Evolutionary conservation across 2,888 invertebrate genomes (phyloP), one percentile per base, ranked within the genome.

Genomic region (Anagyrus pseudococci): DNA sequence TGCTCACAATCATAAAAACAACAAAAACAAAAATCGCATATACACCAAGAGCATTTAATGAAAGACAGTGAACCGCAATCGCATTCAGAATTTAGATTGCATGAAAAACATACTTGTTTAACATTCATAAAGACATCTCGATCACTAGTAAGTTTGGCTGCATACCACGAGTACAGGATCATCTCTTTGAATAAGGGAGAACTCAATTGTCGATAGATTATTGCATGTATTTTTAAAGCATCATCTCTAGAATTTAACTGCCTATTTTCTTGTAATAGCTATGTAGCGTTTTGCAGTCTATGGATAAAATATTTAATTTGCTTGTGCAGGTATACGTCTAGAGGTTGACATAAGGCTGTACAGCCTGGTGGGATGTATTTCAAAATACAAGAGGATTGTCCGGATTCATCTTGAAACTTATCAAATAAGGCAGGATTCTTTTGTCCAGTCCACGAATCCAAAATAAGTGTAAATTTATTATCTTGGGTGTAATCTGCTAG

Each of bases 241-340:
- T 60, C 54, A 29, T 54, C 43, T 25, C n/a, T n/a, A n/a, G 43
- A 19, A 17, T 23, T 58, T 7, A 41, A 41, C 48, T 58, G 40
- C 19, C 44, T 20, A 17, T 41, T 13, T 8, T 50, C 19, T 50
- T 58, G 29, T 15, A 58, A 20, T 22, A 59, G 40, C 22, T 46
- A 26, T 44, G 33, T 8, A 1, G 17, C 8, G 40, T 53, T 59
- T 23, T 59, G 53, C 26, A 59, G 13, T 33, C 43, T 50, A 40
- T 53, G 50, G 25, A 58, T 58, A 17, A 62, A 52, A n/a, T 41
- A 53, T 53, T 62, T 58, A 6, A 61, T 15, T n/a, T 61, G 61
- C 1, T 49, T 8, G n/a, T 55, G 52, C 25, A 61, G 33, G 20
- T 53, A 53, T 2, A 50, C 50, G 17, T 63, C 58, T 13, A 49